These are phyloP conservation scores for Psittacus erithacus DNA, from an alignment of 2,113 vertebrate species.

Conservation along the genomic window DNA sequence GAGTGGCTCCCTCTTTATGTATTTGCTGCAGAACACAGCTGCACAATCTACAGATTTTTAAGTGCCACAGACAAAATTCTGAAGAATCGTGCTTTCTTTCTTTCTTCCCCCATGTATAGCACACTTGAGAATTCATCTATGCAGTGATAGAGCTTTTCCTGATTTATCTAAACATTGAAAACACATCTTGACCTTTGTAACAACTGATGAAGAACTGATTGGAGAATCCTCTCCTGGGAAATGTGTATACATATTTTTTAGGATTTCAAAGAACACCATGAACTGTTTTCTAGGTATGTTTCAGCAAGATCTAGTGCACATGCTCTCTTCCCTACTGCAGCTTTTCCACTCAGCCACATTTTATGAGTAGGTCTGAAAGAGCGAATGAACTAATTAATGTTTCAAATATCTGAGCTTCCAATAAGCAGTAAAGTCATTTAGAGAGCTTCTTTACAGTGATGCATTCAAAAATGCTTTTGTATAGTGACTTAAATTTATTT, in stretches of 20 bases:
- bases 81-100: background rate
- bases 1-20: background rate
- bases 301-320: background rate
- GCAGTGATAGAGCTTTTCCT: background rate
- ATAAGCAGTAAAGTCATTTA: background rate
- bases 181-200: background rate
- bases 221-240: background rate
- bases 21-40: background rate
- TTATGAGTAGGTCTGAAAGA: background rate
- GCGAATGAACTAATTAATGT: background rate
- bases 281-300: background rate
- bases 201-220: background rate
- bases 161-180: background rate
- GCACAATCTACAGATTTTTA: background rate
- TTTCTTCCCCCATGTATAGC: background rate
- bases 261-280: background rate
- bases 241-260: background rate
- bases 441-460: background rate
- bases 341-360: background rate
- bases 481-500: constrained; percentile 12
- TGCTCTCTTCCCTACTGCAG: background rate
- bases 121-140: background rate
- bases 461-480: background rate
- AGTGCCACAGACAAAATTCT: background rate
- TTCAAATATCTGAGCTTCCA: background rate